These are phyloP conservation scores for Sinocyclocheilus grahami DNA, from an alignment of 2,113 vertebrate genomes.

Conservation along the genomic window DNA sequence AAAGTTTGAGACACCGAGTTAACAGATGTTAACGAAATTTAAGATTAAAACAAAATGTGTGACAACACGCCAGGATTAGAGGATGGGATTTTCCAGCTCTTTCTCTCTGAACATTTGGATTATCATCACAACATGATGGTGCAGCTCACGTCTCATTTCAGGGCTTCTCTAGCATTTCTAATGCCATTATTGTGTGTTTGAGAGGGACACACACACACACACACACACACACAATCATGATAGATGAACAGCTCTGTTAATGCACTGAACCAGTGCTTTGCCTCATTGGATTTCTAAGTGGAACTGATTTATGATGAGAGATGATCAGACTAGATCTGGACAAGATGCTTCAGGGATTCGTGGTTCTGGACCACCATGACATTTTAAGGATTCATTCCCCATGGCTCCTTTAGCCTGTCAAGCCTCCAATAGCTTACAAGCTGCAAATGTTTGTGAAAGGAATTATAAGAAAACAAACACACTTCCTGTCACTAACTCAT, in stretches of 20 bases:
- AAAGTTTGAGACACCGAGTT: too few relatives aligned
- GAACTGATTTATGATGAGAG: constrained; percentile 51
- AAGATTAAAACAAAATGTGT: too few relatives aligned
- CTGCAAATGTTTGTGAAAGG: constrained; percentile 31
- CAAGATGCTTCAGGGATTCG: constrained; percentile 49
- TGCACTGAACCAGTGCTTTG: constrained; percentile 49
- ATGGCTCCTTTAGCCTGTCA: constrained; percentile 3
- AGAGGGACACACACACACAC: constrained; percentile 1
- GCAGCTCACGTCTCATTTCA: constrained; percentile 63
- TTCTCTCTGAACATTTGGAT: constrained; percentile 47
- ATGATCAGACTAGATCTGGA: constrained; percentile 52
- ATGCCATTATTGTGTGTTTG: too few relatives aligned
- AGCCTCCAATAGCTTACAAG: constrained; percentile 4
- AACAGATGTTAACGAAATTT: too few relatives aligned
- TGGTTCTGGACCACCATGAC: constrained; percentile 20
- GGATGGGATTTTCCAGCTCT: not conserved
- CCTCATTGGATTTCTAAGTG: constrained; percentile 48
- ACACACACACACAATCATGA: constrained; percentile 32
- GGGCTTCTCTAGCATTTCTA: constrained; percentile 52
- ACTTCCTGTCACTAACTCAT: constrained; percentile 19
- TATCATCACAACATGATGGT: constrained; percentile 56
- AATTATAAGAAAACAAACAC: constrained; percentile 42
- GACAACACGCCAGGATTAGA: not conserved
- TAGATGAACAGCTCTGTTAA: constrained; percentile 58
- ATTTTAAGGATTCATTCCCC: constrained; percentile 22